These are phyloP conservation scores for Atta texana DNA, from an alignment of 1,140 invertebrate genomes.

Conservation along the genomic window DNA sequence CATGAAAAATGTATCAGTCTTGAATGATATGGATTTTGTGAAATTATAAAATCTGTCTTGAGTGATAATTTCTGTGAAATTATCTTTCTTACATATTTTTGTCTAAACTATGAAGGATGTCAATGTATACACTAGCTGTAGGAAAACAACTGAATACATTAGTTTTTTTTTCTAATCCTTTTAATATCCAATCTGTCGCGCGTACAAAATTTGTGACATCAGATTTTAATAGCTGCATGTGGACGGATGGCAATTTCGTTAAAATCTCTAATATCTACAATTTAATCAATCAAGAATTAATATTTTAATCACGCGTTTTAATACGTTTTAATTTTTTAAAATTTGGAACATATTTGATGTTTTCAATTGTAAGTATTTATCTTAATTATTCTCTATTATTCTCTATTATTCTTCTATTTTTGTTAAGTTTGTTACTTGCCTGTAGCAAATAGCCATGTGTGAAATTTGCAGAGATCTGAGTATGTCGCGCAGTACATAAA, in stretches of 20 bases:
- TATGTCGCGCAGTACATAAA: slow-evolving; percentile 60
- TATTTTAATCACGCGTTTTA: slow-evolving; percentile 5
- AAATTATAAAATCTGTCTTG: neutral
- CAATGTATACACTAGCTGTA: slow-evolving; percentile 73
- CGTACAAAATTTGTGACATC: slow-evolving; percentile 35
- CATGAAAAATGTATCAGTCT: neutral
- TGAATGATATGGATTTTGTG: neutral
- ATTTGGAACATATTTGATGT: neutral
- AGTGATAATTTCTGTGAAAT: neutral
- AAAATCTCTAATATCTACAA: slow-evolving; percentile 77
- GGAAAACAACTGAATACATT: slow-evolving; percentile 70
- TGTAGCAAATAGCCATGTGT: slow-evolving; percentile 85
- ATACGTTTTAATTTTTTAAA: neutral
- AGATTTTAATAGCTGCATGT: slow-evolving; percentile 12
- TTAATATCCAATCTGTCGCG: slow-evolving; percentile 67
- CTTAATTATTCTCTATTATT: neutral
- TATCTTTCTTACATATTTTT: slow-evolving; percentile 60
- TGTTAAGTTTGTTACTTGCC: slow-evolving; percentile 64
- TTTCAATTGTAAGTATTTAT: neutral
- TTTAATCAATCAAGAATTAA: slow-evolving; percentile 37
- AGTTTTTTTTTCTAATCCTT: slow-evolving; percentile 69
- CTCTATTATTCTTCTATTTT: neutral
- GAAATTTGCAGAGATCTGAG: slow-evolving; percentile 77
- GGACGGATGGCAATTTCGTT: slow-evolving; percentile 60
- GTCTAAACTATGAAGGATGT: slow-evolving; percentile 67